These are phyloP conservation scores for Nephila pilipes DNA, from an alignment of 1,140 invertebrate species.

Conservation along the genomic window DNA sequence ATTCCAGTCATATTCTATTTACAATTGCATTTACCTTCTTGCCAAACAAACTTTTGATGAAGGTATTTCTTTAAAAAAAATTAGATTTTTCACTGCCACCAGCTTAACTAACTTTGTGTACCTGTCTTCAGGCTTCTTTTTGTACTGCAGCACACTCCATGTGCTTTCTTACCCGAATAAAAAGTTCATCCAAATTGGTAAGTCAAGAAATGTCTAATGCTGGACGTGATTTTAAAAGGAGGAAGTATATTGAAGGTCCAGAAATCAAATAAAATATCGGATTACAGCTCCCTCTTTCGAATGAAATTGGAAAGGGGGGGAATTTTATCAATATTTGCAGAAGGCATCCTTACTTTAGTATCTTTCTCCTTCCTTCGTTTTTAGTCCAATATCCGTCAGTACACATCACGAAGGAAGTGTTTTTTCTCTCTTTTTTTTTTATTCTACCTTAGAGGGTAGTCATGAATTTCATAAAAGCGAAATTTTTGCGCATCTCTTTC, in stretches of 20 bases:
- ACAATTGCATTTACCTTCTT: too few species aligned
- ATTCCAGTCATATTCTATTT: too few species aligned
- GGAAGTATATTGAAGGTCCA: background rate
- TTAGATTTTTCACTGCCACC: too few species aligned
- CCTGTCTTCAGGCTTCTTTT: background rate
- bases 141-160: background rate
- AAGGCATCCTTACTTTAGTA: background rate
- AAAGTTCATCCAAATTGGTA: constrained; percentile 10
- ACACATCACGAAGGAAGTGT: background rate
- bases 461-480: constrained; percentile 20
- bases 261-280: constrained; percentile 53
- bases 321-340: constrained; percentile 55
- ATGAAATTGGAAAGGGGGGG: constrained; percentile 33
- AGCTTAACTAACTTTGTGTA: too few species aligned
- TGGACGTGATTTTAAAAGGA: background rate
- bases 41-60: too few species aligned
- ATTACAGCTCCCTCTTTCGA: constrained; percentile 33
- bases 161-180: background rate
- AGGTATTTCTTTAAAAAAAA: too few species aligned
- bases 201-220: background rate
- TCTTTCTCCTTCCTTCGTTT: background rate
- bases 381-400: constrained; percentile 26
- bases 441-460: background rate
- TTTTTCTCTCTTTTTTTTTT: background rate
- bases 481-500: background rate